Base-by-base conservation (phyloP, 2,888 invertebrate species). In the Zaprionus lineosus region DNA sequence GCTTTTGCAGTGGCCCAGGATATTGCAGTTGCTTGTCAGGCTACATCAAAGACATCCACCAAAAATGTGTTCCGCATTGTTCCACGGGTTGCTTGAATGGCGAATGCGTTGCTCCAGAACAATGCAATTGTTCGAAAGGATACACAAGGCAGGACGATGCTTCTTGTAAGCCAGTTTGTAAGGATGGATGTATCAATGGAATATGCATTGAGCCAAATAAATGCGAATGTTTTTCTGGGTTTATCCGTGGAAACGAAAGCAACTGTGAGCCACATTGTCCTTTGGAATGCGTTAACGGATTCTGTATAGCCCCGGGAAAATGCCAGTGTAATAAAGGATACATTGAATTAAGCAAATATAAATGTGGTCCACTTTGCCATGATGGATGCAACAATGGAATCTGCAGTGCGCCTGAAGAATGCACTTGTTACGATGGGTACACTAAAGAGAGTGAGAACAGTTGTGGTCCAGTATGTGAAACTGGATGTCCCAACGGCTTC, bases 391-490 rank as follows among this genome's bases (percentile, higher is more conserved):
- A 26, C 21, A 36, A 47, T 7, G 46, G 46, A 18, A 18, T 16
- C 9, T 24, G 46, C 8, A 21, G 61, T 0, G 74, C 68, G 0
- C 86, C 86, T 0, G 59, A 77, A 15, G 52, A 40, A 7, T 90
- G 90, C 37, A 63, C 77, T 8, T 74, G 74, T 28, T 14, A 57
- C 6, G 15, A 34, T 1, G 73, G 68, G 8, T 68, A 52, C 2
- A 8, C 0, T 0, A 8, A 52, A 26, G 6, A 1, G 0, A 21
- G n/a, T 16, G 12, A 41, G 19, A 14, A 37, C 12, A 39, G 37
- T 7, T 84, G 79, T 40, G 47, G 0, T 9, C 57, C 67, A 3
- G 2, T 71, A 0, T 68, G 67, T 5, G 2, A 15, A 0, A 1
- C 0, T 0, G 47, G 5, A 2, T 68, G 59, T 9, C 3, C 1